Evolutionary conservation across 1,140 invertebrate species (phyloP), one percentile per base, ranked within the genome.

Genomic region (Brachionus sp.): DNA sequence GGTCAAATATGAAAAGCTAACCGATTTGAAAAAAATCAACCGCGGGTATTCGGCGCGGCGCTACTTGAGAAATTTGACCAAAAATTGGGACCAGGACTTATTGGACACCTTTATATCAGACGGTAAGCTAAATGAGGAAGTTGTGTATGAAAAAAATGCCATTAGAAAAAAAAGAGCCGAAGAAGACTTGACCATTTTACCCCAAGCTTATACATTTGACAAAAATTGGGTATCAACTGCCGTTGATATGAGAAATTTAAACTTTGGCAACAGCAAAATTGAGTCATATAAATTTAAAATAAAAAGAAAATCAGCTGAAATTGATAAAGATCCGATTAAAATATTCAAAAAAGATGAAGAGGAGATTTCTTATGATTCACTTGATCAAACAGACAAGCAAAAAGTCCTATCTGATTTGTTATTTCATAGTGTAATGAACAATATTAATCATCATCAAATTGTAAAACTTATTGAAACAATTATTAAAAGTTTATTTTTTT

Each of bases 21-120:
- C 10, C 13, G 66, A 70, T 39, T 23, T 39, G 19, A 70, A 70
- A 10, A 29, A 35, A 75, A 75, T 75, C 44, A 75, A 75, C 5
- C 70, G 70, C 9, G 70, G 70, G 2, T 75, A 46, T 46, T 75
- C 70, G 39, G 70, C 70, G 16, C n/a, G 77, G 7, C 77, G 50
- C 39, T 66, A 80, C 19, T 62, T 80, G 25, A 57, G 77, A 57
- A 80, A 57, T 62, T 66, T 80, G 23, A 80, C 77, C 16, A 80
- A 80, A 80, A 62, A 57, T 39, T 80, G 77, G 77, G 77, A 80
- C 57, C 77, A 80, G 23, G 50, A 57, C 35, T 19, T 80, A 23
- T 16, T 80, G 4, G 62, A 80, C 19, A 80, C 50, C 5, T 80
- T 80, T 66, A 80, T 80, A 75, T 80, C 77, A 29, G 77, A 80